These are phyloP conservation scores for Stratiolaelaps scimitus DNA, from an alignment of 1,140 invertebrate species.

Conservation along the genomic window DNA sequence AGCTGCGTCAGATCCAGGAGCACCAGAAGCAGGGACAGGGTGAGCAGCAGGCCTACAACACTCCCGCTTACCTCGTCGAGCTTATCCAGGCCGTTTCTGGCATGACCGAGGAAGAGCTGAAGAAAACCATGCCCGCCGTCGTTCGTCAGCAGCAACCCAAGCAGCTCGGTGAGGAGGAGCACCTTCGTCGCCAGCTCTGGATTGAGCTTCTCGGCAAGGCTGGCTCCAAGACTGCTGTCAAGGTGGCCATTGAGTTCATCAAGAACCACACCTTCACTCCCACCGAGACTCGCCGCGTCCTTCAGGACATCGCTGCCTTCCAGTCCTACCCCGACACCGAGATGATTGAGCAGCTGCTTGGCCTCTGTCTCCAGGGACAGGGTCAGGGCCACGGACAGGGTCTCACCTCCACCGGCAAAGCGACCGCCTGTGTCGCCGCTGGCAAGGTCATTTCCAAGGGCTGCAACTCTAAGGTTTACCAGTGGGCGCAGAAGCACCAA, in stretches of 20 bases:
- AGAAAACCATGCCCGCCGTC: background rate
- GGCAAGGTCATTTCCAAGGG: constrained; percentile 28
- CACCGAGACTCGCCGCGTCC: constrained; percentile 8
- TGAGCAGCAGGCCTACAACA: background rate
- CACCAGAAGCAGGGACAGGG: constrained; percentile 25
- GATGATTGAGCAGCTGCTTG: constrained; percentile 18
- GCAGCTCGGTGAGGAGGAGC: background rate
- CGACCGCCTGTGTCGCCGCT: constrained; percentile 20
- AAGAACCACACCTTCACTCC: constrained; percentile 28
- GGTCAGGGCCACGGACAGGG: background rate
- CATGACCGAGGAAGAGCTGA: constrained; percentile 24
- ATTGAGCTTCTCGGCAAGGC: constrained; percentile 26
- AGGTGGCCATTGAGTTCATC: constrained; percentile 13
- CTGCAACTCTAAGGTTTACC: constrained; percentile 22
- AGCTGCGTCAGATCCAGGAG: constrained; percentile 22
- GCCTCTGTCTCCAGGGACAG: background rate
- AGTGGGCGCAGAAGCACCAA: background rate
- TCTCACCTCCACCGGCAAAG: constrained; percentile 21
- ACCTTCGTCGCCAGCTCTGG: constrained; percentile 26
- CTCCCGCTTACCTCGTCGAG: constrained; percentile 19
- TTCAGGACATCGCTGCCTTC: constrained; percentile 26
- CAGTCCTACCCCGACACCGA: constrained; percentile 28
- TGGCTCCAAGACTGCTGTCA: constrained; percentile 20
- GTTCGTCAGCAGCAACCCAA: constrained; percentile 7
- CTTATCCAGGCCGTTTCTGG: constrained; percentile 20